A percentile compares a stretch with the other conserved stretches of the same genome.
phyloP scores from a whole-genome alignment of 2,113 vertebrate genomes.

The Ibidorhyncha struthersii region DNA sequence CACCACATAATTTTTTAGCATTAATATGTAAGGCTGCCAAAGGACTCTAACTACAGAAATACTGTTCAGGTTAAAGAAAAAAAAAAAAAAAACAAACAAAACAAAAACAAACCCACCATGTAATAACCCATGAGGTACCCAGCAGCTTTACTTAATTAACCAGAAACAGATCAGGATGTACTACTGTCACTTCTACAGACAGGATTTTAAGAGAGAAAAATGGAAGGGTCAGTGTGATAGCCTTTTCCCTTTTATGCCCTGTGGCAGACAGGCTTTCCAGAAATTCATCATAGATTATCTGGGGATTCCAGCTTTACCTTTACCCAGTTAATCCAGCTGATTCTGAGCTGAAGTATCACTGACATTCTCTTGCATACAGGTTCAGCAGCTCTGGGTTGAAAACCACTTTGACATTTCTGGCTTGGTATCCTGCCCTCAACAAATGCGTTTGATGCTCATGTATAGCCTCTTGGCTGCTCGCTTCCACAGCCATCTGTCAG shows the following conservation, averaged over 20 bases:
- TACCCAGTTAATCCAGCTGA: background rate
- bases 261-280: background rate
- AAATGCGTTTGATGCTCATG: slow-evolving; percentile 42
- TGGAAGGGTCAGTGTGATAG: background rate
- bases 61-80: background rate
- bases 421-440: slow-evolving; percentile 27
- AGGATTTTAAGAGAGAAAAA: background rate
- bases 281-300: background rate
- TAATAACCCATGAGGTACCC: background rate
- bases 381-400: slow-evolving; percentile 3
- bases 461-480: slow-evolving; percentile 32
- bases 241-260: background rate
- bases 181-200: background rate
- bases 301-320: background rate
- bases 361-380: background rate
- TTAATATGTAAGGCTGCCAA: background rate
- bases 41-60: background rate
- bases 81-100: too few relatives aligned
- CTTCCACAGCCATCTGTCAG: slow-evolving; percentile 56
- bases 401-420: background rate
- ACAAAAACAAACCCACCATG: too few relatives aligned
- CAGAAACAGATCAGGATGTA: background rate
- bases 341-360: background rate
- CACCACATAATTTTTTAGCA: background rate
- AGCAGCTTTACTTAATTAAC: background rate